A percentile compares a stretch with the other conserved stretches of the same genome.
phyloP scores from a whole-genome alignment of 2,113 vertebrate genomes.

The Clarias batrachus region DNA sequence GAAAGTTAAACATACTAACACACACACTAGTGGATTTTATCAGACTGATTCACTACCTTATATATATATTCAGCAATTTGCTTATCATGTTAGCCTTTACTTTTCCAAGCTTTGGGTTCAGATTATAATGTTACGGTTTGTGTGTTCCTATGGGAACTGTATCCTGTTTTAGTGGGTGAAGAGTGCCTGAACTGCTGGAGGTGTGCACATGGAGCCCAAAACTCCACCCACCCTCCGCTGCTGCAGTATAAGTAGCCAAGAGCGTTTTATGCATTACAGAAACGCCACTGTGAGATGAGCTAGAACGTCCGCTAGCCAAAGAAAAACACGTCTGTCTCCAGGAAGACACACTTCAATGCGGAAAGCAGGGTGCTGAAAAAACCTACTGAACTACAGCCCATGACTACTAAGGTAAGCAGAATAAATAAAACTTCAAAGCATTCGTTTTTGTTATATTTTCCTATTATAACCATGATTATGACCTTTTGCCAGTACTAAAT shows the following conservation, averaged over 20 bases:
- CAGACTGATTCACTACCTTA: conserved; percentile 49
- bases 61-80: conserved; percentile 34
- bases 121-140: conserved; percentile 60
- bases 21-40: conserved; percentile 42
- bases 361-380: background rate
- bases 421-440: background rate
- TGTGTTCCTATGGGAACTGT: conserved; percentile 70
- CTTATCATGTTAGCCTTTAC: conserved; percentile 64
- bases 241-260: conserved; percentile 60
- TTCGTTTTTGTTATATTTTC: background rate
- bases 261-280: conserved; percentile 59
- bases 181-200: conserved; percentile 53
- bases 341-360: conserved; percentile 34
- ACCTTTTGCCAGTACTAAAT: background rate
- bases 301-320: conserved; percentile 41
- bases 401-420: conserved; percentile 59
- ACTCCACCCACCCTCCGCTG: conserved; percentile 50
- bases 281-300: conserved; percentile 52
- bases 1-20: conserved; percentile 61
- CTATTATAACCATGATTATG: too few species aligned
- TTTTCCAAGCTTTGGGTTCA: conserved; percentile 40
- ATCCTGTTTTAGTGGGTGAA: conserved; percentile 59
- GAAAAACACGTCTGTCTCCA: conserved; percentile 32
- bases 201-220: conserved; percentile 56
- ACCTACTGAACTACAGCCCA: conserved; percentile 29